Base-by-base conservation (phyloP, 2,888 invertebrate species). In the Oscheius onirici region DNA sequence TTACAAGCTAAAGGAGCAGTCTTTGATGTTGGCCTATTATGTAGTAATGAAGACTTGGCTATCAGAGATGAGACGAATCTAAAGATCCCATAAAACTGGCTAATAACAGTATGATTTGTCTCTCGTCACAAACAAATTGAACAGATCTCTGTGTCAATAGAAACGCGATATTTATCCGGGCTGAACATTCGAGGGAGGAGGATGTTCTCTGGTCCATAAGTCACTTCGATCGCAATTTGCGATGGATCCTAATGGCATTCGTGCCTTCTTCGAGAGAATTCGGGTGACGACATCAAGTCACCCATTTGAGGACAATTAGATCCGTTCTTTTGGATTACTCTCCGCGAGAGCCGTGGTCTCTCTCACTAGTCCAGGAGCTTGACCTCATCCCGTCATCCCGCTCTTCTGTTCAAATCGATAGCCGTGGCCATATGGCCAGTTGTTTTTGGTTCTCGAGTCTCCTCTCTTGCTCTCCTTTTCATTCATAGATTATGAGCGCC, bases 241-340 rank as follows among this genome's bases (percentile, higher is more conserved):
- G 61, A 61, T 61, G 63, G 63, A 49, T 46, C 63, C 63, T 49
- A 58, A 58, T 58, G 58, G 41, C 58, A 58, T 63, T 63, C 63
- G 28, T 28, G 49, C 20, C 63, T 8, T n/a, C n/a, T n/a, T n/a
- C 13, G 22, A 22, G 20, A 49, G 49, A 49, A 10, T 20, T 34
- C 34, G 34, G 34, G 34, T 34, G 34, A 34, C n/a, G n/a, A n/a
- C n/a, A n/a, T n/a, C n/a, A 34, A 34, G 34, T 34, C 34, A 34
- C 34, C 34, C 34, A 34, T 34, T 34, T 34, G 34, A 34, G 34
- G 34, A 34, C 34, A 34, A 34, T 34, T 46, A 46, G 46, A 46
- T 46, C 15, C 46, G 46, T 15, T 46, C 5, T n/a, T 46, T 46
- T 11, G 44, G 44, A 17, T 44, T 15, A 49, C 49, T 17, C 8